Conservation (phyloP, 2,797 vertebrate genomes). For the Sebastes steindachneri region DNA sequence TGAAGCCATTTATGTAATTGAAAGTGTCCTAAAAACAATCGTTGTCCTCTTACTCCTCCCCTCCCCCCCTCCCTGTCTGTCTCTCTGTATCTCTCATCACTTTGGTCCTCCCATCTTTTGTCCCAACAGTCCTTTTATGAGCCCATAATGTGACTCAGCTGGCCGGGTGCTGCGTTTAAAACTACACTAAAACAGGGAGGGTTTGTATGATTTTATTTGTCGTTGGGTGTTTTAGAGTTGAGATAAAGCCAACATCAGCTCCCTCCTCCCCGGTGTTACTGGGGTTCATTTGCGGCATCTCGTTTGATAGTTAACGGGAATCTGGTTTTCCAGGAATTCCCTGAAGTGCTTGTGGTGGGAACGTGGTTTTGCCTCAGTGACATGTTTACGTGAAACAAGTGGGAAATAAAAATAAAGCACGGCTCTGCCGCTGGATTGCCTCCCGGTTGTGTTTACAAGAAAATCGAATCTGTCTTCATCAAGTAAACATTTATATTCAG, state of each 20-base stretch:
- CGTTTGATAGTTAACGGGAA: slow-evolving; percentile 33
- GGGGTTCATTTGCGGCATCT: background rate
- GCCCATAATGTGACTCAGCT: slow-evolving; percentile 16
- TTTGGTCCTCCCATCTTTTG: slow-evolving; percentile 7
- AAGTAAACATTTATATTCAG: slow-evolving; percentile 25
- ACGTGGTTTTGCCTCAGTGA: background rate
- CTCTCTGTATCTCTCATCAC: slow-evolving; percentile 18
- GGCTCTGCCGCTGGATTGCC: background rate
- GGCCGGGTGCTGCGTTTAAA: slow-evolving; percentile 1
- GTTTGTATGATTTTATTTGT: background rate
- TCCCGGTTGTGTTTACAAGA: slow-evolving; percentile 25
- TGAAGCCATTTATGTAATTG: slow-evolving; percentile 45
- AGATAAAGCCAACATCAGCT: background rate
- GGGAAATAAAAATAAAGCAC: slow-evolving; percentile 29
- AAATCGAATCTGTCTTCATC: background rate
- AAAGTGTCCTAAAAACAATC: slow-evolving; percentile 42
- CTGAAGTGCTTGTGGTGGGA: slow-evolving; percentile 30
- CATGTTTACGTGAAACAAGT: slow-evolving; percentile 43
- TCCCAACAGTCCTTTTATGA: slow-evolving; percentile 7
- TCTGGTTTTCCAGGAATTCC: slow-evolving; percentile 27
- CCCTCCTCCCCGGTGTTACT: background rate
- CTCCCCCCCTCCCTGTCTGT: background rate
- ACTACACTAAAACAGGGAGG: background rate
- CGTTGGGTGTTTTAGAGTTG: background rate
- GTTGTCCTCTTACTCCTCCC: background rate